Percentiles rank a stretch among this genome's conserved stretches.
Conservation (phyloP, 35 echinoderm and acorn worm species). For the Stichopus chloronotus region DNA sequence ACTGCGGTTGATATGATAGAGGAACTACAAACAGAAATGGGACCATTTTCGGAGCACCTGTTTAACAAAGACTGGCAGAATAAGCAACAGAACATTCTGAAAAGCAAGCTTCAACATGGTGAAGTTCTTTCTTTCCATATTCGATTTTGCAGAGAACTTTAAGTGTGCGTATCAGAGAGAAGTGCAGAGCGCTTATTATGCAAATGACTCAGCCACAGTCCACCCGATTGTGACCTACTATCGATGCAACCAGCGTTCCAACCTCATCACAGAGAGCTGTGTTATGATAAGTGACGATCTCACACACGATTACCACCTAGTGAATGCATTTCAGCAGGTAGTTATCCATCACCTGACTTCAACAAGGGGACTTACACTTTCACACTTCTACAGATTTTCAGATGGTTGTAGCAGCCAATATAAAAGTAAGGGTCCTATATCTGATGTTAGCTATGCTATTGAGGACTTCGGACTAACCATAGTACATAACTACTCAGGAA, state of each 20-base stretch:
- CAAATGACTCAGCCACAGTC: slow-evolving; percentile 69
- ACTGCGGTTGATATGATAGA: slow-evolving; percentile 39
- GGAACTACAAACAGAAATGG: background rate
- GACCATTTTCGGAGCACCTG: slow-evolving; percentile 62
- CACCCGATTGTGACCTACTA: slow-evolving; percentile 76
- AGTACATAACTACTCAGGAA: slow-evolving; percentile 10
- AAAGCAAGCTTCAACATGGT: slow-evolving; percentile 32
- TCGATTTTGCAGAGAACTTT: slow-evolving; percentile 84
- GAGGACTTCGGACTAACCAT: slow-evolving; percentile 65
- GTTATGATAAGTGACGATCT: slow-evolving; percentile 57
- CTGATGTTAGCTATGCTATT: slow-evolving; percentile 67
- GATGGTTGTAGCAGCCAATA: slow-evolving; percentile 84
- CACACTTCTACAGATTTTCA: slow-evolving; percentile 56
- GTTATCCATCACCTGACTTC: background rate
- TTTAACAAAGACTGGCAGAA: slow-evolving; percentile 90
- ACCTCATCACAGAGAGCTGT: slow-evolving; percentile 63
- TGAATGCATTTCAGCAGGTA: slow-evolving; percentile 40
- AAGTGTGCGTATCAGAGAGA: slow-evolving; percentile 78
- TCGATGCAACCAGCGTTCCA: slow-evolving; percentile 20
- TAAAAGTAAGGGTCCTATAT: slow-evolving; percentile 83
- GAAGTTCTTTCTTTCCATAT: slow-evolving; percentile 52
- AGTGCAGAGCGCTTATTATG: slow-evolving; percentile 83
- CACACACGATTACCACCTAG: slow-evolving; percentile 35
- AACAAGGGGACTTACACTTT: background rate
- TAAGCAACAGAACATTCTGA: slow-evolving; percentile 52